Base-by-base conservation (phyloP, 2,888 invertebrate species). In the Mythimna albipuncta region DNA sequence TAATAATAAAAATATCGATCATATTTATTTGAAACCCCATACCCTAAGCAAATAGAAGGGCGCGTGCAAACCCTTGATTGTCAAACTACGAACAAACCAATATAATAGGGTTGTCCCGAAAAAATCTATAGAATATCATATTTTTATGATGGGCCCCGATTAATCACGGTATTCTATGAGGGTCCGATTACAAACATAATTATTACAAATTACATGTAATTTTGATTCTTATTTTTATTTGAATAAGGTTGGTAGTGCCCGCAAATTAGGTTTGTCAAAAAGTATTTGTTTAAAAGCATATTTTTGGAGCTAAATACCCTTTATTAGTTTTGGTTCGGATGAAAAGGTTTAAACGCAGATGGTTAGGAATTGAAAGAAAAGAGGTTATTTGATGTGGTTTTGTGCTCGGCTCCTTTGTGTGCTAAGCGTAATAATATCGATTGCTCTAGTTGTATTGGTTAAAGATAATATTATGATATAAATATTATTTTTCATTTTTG, bases 51-150 rank as follows among this genome's bases (percentile, higher is more conserved):
- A 69, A 75, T 52, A 70, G 38, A 69, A 57, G 79, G 69, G 81
- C 50, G 75, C 69, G 69, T 32, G 66, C 77, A 74, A 71, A 74
- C 84, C 82, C 84, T 77, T 77, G 80, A 83, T 83, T 82, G 78
- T 69, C 62, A 61, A 76, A 79, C 79, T 59, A 52, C 57, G 57
- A 26, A 85, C 79, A 85, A 81, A 76, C 75, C 73, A 41, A 35
- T 50, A 78, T 59, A 85, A 73, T 83, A 77, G 61, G 78, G 80
- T 71, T 65, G 57, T 47, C 52, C 70, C 82, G 69, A 50, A 79
- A 79, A 79, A 65, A 78, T 84, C 76, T 76, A 87, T 85, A 72
- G 86, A 81, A 86, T 85, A 87, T 86, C 85, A 86, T 86, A 87
- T 86, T 86, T 87, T 84, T 87, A 86, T 85, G 87, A 87, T 82